Conservation (phyloP, 2,797 vertebrate species). For the Protonibea diacanthus region DNA sequence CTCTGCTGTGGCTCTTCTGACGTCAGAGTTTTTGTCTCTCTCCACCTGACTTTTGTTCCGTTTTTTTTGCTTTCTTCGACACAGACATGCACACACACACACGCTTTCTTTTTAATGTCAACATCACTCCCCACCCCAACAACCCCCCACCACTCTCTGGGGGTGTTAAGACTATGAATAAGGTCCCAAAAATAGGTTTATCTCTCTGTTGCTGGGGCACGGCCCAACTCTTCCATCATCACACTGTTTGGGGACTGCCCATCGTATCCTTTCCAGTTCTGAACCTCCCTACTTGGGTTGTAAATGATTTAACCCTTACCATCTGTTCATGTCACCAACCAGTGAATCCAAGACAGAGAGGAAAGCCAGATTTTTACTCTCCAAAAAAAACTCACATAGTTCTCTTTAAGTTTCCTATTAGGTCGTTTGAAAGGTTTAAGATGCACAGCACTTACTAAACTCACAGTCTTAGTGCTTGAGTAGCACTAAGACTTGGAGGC, state of each 20-base stretch:
- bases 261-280: constrained; percentile 17
- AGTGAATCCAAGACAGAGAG: not conserved
- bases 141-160: constrained; percentile 22
- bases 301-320: constrained; percentile 55
- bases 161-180: constrained; percentile 60
- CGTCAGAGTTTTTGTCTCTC: constrained; percentile 51
- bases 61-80: constrained; percentile 10
- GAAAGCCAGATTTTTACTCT: not conserved
- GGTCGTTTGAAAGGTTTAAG: not conserved
- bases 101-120: constrained; percentile 40
- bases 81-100: constrained; percentile 25
- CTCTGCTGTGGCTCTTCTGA: constrained; percentile 54
- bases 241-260: constrained; percentile 25
- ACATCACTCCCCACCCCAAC: not conserved
- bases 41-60: constrained; percentile 47
- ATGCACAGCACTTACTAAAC: not conserved
- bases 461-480: not conserved
- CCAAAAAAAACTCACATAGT: not conserved
- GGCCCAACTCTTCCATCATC: constrained; percentile 28
- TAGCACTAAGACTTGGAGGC: not conserved
- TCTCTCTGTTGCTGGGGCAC: constrained; percentile 57
- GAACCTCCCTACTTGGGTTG: constrained; percentile 33
- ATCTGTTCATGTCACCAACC: constrained; percentile 42
- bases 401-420: constrained; percentile 8
- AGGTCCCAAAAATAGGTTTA: constrained; percentile 51